These are phyloP conservation scores for Ploceus nigricollis DNA, from an alignment of 2,113 vertebrate species.

Conservation along the genomic window DNA sequence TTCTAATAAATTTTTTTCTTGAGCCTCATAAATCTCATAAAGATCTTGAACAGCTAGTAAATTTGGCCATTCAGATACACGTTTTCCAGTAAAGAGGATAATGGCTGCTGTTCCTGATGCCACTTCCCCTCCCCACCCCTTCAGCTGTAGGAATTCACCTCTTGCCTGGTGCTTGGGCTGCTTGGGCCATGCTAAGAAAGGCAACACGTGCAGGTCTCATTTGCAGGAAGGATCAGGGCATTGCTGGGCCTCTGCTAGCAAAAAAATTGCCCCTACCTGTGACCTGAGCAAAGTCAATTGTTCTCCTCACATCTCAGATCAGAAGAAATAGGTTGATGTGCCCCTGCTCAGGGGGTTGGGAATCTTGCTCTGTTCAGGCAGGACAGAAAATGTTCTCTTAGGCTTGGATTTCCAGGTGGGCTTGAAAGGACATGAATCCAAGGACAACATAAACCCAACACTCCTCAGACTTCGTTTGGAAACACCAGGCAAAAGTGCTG, in stretches of 20 bases:
- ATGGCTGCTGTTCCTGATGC: conserved; percentile 56
- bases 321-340: not conserved
- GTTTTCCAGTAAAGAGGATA: conserved; percentile 67
- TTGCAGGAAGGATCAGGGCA: not conserved
- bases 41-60: conserved; percentile 67
- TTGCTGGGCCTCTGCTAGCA: not conserved
- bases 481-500: not conserved
- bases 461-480: not conserved
- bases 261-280: not conserved
- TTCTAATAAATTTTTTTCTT: conserved; percentile 66
- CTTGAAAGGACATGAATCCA: not conserved
- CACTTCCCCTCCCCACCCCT: conserved; percentile 2
- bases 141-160: not conserved
- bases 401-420: not conserved
- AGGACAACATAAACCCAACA: not conserved
- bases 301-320: not conserved
- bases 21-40: conserved; percentile 66
- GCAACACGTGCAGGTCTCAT: accelerated
- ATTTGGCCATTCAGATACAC: conserved; percentile 55
- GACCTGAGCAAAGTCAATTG: not conserved
- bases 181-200: not conserved
- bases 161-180: not conserved
- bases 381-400: not conserved
- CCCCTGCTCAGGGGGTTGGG: not conserved
- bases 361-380: not conserved